A percentile compares a stretch with the other conserved stretches of the same genome.
Evolutionary conservation across 2,888 invertebrate genomes (phyloP).

Genomic region (Campoletis raptor): DNA sequence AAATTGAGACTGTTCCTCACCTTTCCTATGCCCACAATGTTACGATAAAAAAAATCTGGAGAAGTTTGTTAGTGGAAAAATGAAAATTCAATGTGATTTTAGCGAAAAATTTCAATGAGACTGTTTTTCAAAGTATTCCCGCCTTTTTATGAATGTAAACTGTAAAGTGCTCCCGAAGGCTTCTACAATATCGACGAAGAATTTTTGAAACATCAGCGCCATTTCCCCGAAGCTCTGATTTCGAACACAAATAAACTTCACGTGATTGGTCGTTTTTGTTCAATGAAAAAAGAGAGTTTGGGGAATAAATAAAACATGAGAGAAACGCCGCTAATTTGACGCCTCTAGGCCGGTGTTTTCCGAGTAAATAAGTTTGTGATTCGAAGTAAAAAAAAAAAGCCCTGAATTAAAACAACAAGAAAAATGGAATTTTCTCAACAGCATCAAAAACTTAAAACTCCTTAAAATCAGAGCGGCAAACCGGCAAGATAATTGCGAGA

Average conservation of each 20-base stretch:
- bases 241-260: background rate
- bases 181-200: slow-evolving; percentile 15
- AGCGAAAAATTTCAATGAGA: background rate
- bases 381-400: slow-evolving; percentile 9
- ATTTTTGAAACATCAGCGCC: background rate
- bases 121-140: background rate
- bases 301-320: slow-evolving; percentile 7
- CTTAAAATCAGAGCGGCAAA: background rate
- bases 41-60: too few relatives aligned
- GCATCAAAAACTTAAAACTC: background rate
- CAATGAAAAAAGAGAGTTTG: background rate
- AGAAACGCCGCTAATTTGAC: slow-evolving; percentile 32
- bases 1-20: too few relatives aligned
- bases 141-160: background rate
- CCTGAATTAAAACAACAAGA: background rate
- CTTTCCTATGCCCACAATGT: too few relatives aligned
- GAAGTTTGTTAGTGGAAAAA: background rate
- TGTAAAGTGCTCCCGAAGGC: too few relatives aligned
- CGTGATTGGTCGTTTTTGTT: slow-evolving; percentile 5
- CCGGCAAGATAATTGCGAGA: background rate
- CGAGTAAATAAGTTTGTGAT: background rate
- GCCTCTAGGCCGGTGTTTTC: slow-evolving; percentile 2
- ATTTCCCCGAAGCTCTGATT: background rate
- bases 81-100: background rate
- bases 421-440: background rate